Base-by-base conservation (phyloP, 1,140 invertebrate species). In the Lanistes nyassanus region DNA sequence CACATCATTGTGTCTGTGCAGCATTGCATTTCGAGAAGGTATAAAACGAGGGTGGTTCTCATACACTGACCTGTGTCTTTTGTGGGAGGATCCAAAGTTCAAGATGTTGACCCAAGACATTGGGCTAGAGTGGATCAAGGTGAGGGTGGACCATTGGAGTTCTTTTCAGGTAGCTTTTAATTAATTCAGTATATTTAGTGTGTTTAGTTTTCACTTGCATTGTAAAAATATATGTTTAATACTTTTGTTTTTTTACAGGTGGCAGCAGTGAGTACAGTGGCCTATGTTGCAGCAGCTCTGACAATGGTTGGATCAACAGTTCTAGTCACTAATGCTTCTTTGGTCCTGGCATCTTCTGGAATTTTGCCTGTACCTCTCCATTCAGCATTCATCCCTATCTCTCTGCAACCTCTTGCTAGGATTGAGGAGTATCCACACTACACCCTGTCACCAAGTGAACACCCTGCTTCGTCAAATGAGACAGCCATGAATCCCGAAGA, bases 31-130 rank as follows among this genome's bases (percentile, higher is more conserved):
- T 58, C 72, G 69, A 39, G 93, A 97, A 90, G 94, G 93, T 7
- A 86, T 90, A 37, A 90, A 93, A 56, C 90, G 94, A 37, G 95
- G 95, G 0, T 96, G 94, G 93, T 94, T 95, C 83, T 95, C 95
- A 0, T 98, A 97, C 83, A 92, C 93, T 2, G 96, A 97, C 90
- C 85, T 97, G 34, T 88, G 91, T 76, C 92, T 91, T 73, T 84
- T 95, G 39, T 84, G 92, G 75, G 90, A 92, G 60, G 89, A 88
- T 55, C 85, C 91, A 76, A 90, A 92, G 78, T 81, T 91, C 65
- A 74, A 87, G 36, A 83, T 80, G 36, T 70, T 79, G 37, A 75
- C 74, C 60, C 74, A 67, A 26, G 65, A 89, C 31, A 79, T 94
- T 34, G 88, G 91, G 58, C 91, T 91, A 75, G 91, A 91, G 74